A percentile compares a stretch with the other conserved stretches of the same genome.
phyloP scores from a whole-genome alignment of 2,113 vertebrate species.

The Elaphurus davidianus region DNA sequence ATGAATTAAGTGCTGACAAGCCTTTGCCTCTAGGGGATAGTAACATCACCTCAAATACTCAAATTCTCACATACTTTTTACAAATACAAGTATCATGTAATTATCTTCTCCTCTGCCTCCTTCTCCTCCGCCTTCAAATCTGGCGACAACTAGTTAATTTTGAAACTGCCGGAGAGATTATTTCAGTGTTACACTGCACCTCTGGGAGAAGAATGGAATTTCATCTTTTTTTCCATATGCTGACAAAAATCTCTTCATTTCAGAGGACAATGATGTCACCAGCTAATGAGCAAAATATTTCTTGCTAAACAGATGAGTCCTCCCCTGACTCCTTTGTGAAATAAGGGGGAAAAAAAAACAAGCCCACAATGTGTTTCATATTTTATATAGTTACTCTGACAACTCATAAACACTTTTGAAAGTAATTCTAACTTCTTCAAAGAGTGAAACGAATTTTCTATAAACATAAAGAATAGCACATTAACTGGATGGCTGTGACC shows the following conservation, averaged over 20 bases:
- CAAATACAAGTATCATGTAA: conserved; percentile 45
- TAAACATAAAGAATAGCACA: conserved; percentile 18
- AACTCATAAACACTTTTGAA: conserved; percentile 37
- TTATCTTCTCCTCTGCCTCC: not conserved
- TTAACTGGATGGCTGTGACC: not conserved
- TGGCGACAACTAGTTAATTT: conserved; percentile 77
- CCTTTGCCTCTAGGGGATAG: not conserved
- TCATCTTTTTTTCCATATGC: conserved; percentile 68
- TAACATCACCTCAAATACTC: conserved; percentile 51
- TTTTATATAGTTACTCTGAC: conserved; percentile 42
- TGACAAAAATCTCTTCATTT: conserved; percentile 80
- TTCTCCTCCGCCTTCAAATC: not conserved
- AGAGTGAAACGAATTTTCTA: conserved; percentile 6
- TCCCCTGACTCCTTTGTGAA: conserved; percentile 46
- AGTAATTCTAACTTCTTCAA: conserved; percentile 41
- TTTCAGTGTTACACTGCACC: conserved; percentile 75
- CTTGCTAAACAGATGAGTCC: conserved; percentile 66
- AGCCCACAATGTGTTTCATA: conserved; percentile 17
- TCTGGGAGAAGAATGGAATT: conserved; percentile 78
- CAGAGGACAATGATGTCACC: conserved; percentile 77
- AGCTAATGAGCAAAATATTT: conserved; percentile 77
- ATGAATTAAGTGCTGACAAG: conserved; percentile 57
- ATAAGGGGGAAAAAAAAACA: not conserved
- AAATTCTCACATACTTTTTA: conserved; percentile 50
- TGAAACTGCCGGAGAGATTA: conserved; percentile 76